These are phyloP conservation scores for Drosophila acutilabella DNA, from an alignment of 2,888 invertebrate genomes.

Conservation along the genomic window DNA sequence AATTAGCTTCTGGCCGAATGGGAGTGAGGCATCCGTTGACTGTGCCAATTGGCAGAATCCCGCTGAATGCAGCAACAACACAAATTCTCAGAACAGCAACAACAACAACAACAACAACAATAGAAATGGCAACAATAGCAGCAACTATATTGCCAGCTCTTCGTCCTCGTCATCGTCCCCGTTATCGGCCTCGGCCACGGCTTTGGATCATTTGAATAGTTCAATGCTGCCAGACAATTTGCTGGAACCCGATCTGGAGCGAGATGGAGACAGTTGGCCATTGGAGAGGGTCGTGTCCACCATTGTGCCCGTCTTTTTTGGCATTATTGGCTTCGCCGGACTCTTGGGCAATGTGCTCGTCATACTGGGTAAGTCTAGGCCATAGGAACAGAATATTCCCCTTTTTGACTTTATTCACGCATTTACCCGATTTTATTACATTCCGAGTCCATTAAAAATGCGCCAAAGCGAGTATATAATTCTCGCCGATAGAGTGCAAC, in stretches of 20 bases:
- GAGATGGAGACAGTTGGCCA: constrained; percentile 85
- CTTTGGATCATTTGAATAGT: constrained; percentile 42
- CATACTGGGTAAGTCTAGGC: constrained; percentile 87
- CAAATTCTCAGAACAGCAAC: constrained; percentile 16
- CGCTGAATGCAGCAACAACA: constrained; percentile 60
- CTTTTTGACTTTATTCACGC: not conserved
- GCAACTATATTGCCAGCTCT: constrained; percentile 31
- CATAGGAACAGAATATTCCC: too few species aligned
- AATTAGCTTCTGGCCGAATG: constrained; percentile 48
- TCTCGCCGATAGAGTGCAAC: not conserved
- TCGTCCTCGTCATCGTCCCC: not conserved
- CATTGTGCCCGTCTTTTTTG: constrained; percentile 93
- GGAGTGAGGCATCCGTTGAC: constrained; percentile 29
- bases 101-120: constrained; percentile 32
- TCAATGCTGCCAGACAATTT: constrained; percentile 73
- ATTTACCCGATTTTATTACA: constrained; percentile 3
- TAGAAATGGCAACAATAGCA: constrained; percentile 30
- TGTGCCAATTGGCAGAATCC: constrained; percentile 66
- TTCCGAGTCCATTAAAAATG: not conserved
- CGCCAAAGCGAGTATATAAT: not conserved
- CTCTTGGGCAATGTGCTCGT: constrained; percentile 95
- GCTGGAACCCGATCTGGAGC: constrained; percentile 83
- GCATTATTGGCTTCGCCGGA: constrained; percentile 94
- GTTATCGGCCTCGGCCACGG: constrained; percentile 24
- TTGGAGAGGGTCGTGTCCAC: constrained; percentile 89